Evolutionary conservation across 1,140 invertebrate species (phyloP), one percentile per base, ranked within the genome.

Genomic region (Reticulitermes speratus): DNA sequence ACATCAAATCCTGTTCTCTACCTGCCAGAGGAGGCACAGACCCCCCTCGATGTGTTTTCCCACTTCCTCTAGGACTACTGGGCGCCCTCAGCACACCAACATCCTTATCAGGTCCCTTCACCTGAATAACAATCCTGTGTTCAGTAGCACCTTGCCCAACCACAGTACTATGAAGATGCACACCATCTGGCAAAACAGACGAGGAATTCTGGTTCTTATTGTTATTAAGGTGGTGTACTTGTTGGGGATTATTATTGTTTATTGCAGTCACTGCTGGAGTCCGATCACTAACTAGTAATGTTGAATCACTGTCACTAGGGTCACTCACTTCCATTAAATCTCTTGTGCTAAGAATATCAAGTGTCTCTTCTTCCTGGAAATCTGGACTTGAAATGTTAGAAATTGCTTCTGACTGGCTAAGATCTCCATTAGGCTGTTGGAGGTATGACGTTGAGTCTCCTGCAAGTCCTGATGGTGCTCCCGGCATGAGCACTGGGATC

Each of bases 381-480:
- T 97, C 96, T 55, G 96, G 96, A 92, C 96, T 96, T 87, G 95
- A 96, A 91, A 97, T 96, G 91, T 97, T 97, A 87, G 96, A 96
- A 88, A 97, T 94, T 19, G 95, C 96, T 91, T 96, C 95, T 52
- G 95, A 96, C 44, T 89, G 88, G n/a, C 87, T 88, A 19, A 89
- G 87, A 83, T 89, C 89, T n/a, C 87, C 87, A 44, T 87, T 87
- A 84, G 81, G 87, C 19, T 86, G 87, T 8, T 83, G 87, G 16
- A 85, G 55, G 45, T 84, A 69, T 30, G 82, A 44, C 3, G 32
- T 6, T 1, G 44, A 45, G 45, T 55, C 48, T 23, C 19, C 48
- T 52, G 32, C 65, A 30, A 65, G 59, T 30, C 85, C 52, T 1
- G 55, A 3, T 21, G 45, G 11, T 12, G 82, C 32, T 6, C 32